Percentiles rank a stretch among this genome's conserved stretches.
phyloP scores from a whole-genome alignment of 2,797 vertebrate species.

The Bovichtus diacanthus region DNA sequence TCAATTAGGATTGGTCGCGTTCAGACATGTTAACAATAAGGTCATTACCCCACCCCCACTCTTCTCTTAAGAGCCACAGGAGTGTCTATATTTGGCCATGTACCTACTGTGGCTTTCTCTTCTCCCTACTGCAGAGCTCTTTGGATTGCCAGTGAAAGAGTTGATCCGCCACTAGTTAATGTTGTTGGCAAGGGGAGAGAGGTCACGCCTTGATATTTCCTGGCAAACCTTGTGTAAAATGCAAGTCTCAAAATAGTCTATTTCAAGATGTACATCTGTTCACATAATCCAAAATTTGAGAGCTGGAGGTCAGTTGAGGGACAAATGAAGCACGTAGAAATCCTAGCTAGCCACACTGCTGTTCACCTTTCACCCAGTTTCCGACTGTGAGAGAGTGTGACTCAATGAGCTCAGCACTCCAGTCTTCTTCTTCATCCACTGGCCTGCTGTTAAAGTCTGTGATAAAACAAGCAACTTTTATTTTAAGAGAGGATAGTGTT shows the following conservation, averaged over 20 bases:
- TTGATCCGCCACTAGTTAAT: background rate
- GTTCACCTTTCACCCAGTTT: slow-evolving; percentile 77
- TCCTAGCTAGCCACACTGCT: background rate
- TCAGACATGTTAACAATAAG: slow-evolving; percentile 13
- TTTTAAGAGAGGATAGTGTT: background rate
- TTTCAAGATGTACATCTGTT: slow-evolving; percentile 21
- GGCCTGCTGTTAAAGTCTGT: slow-evolving; percentile 11
- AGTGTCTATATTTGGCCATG: slow-evolving; percentile 39
- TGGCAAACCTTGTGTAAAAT: background rate
- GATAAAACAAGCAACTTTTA: slow-evolving; percentile 5
- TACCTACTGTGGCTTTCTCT: background rate
- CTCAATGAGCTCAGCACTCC: slow-evolving; percentile 22
- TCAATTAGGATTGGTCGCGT: no score
- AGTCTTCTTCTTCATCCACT: slow-evolving; percentile 1
- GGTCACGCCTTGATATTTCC: background rate
- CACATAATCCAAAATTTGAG: background rate
- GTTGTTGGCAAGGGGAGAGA: background rate
- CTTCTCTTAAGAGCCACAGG: background rate
- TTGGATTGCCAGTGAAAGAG: background rate
- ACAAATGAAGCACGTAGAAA: slow-evolving; percentile 9
- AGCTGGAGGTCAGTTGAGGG: slow-evolving; percentile 61
- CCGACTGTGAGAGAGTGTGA: slow-evolving; percentile 13
- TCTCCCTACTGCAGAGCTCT: background rate
- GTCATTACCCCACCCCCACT: slow-evolving; percentile 7
- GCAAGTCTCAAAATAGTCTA: background rate